Evolutionary conservation across 2,113 vertebrate genomes (phyloP), one percentile per base, ranked within the genome.

Genomic region (Strix aluco): DNA sequence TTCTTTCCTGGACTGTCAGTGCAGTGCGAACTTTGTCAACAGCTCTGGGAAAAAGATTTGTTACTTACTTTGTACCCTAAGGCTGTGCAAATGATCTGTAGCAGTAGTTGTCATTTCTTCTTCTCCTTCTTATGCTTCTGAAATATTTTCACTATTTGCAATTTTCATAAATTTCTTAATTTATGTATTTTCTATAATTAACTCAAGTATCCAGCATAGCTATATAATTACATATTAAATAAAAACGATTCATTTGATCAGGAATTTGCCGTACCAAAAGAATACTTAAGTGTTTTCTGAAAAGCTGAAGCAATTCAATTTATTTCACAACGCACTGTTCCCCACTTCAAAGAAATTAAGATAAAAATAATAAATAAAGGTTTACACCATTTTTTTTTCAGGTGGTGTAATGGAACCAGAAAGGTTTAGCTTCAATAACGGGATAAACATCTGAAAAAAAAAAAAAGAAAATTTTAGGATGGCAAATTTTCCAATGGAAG

Each of bases 181-280:
- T 80, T 71, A 87, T 77, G 30, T 88, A 90, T 96, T 94, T 97
- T 94, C 84, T 96, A 51, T 95, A 95, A 95, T 85, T 95, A 96
- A 81, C 40, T 94, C 84, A 80, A 97, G 81, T 91, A 95, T 87
- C 70, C 44, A 77, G 40, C 2, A 2, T 44, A 91, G 57, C 49
- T 86, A 90, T 73, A 62, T 80, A 85, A 92, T 94, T 91, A 87
- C 69, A 75, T 55, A 94, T 97, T 85, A 92, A 96, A 87, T 65
- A 88, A 94, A 92, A 87, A 3, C 8, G 15, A 66, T 59, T 87
- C 34, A 87, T 91, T 80, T 94, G 70, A 91, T 89, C 21, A 72
- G 52, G 21, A 91, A 80, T 82, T 80, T 91, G 38, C 51, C 86
- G 18, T 77, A 91, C 17, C 38, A 71, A 57, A 94, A 86, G 38